These are phyloP conservation scores for Chondrilla cf. caribensis DNA, from an alignment of 37 sponge, comb jelly and placozoan species.

Conservation along the genomic window DNA sequence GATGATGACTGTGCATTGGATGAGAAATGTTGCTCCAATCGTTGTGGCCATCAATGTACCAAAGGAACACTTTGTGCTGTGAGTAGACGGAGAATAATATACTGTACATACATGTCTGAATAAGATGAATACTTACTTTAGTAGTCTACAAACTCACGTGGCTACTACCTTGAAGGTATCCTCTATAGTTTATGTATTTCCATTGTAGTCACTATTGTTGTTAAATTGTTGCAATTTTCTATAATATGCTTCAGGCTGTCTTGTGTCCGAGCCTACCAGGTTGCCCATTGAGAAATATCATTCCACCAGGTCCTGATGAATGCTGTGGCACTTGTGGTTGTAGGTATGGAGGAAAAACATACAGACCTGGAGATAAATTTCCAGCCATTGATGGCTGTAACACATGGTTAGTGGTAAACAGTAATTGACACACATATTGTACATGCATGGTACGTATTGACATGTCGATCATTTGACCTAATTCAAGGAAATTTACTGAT, in stretches of 20 bases:
- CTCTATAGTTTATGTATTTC: background rate
- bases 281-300: too few relatives aligned
- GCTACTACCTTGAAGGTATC: too few relatives aligned
- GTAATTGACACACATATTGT: background rate
- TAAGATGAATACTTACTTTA: too few relatives aligned
- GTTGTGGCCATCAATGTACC: background rate
- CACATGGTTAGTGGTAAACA: background rate
- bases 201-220: too few relatives aligned
- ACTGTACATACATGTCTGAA: background rate
- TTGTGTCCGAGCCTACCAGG: background rate
- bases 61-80: background rate
- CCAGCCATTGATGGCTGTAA: slow-evolving; percentile 14
- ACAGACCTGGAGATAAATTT: background rate
- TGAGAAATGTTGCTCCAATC: slow-evolving; percentile 16
- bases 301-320: slow-evolving; percentile 1
- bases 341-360: background rate
- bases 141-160: too few relatives aligned
- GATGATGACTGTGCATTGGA: slow-evolving; percentile 3
- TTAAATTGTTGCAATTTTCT: too few relatives aligned
- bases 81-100: background rate
- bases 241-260: too few relatives aligned
- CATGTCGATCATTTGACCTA: background rate
- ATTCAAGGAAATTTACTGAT: background rate
- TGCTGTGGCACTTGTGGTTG: slow-evolving; percentile 4
- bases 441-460: background rate